These are phyloP conservation scores for Aldrovandia affinis DNA, from an alignment of 2,797 vertebrate genomes.

Conservation along the genomic window DNA sequence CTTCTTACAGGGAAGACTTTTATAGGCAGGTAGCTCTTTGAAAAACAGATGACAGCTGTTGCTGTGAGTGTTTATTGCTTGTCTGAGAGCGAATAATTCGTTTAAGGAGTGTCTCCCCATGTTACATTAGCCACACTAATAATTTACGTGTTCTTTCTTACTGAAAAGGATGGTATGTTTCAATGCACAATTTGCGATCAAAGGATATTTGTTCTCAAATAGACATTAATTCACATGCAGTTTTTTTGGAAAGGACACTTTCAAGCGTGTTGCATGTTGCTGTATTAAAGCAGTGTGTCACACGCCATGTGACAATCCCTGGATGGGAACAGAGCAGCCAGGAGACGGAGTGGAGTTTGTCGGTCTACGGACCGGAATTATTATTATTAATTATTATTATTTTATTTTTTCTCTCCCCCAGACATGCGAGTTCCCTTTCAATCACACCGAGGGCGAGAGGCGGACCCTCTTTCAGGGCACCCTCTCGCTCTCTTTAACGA, in stretches of 20 bases:
- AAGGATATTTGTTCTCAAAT: not conserved
- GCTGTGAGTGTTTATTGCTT: not conserved
- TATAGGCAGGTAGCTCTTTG: not conserved
- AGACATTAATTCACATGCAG: not conserved
- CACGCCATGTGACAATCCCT: too few relatives aligned
- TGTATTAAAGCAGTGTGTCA: too few relatives aligned
- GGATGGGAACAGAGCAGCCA: too few relatives aligned
- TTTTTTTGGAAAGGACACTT: not conserved
- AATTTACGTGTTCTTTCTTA: not conserved
- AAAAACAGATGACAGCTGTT: slow-evolving; percentile 1
- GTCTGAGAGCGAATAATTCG: not conserved
- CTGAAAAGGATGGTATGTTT: not conserved
- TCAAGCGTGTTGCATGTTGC: not conserved
- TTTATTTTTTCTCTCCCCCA: too few relatives aligned
- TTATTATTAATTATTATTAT: too few relatives aligned
- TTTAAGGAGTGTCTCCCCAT: not conserved
- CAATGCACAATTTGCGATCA: not conserved
- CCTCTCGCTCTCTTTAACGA: too few relatives aligned
- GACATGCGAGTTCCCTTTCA: too few relatives aligned
- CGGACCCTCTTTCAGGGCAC: too few relatives aligned
- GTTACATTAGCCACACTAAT: not conserved
- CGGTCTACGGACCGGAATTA: too few relatives aligned
- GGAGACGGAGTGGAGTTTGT: too few relatives aligned
- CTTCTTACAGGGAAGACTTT: not conserved
- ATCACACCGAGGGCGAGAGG: too few relatives aligned